phyloP scores from a whole-genome alignment of 2,888 invertebrate genomes.

The Stratiomys singularior region DNA sequence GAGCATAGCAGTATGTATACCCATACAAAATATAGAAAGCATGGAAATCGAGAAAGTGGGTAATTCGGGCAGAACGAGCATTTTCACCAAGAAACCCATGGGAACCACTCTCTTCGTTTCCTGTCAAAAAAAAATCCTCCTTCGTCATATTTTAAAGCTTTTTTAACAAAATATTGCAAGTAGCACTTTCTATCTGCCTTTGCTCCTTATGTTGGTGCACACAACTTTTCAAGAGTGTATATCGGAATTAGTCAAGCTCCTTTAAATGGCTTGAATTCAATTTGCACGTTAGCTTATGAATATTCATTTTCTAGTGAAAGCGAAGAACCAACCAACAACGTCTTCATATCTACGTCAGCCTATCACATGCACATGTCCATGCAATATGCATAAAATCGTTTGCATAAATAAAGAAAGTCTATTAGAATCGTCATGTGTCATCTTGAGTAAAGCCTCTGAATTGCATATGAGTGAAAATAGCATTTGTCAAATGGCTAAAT shows the following conservation, averaged over 20 bases:
- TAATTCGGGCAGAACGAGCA: too few relatives aligned
- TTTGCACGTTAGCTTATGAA: slow-evolving; percentile 22
- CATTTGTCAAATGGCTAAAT: slow-evolving; percentile 16
- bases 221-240: neutral
- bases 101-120: too few relatives aligned
- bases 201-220: too few relatives aligned
- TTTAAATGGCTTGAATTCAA: slow-evolving; percentile 18
- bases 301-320: slow-evolving; percentile 31
- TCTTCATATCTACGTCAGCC: neutral
- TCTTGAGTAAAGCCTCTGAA: neutral
- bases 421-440: neutral
- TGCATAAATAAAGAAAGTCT: neutral
- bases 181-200: neutral
- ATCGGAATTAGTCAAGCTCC: neutral
- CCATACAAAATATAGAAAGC: too few relatives aligned
- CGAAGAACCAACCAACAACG: neutral
- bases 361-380: neutral
- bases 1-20: too few relatives aligned
- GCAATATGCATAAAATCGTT: neutral
- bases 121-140: too few relatives aligned
- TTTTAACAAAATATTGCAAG: too few relatives aligned
- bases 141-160: too few relatives aligned
- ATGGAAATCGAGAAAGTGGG: too few relatives aligned
- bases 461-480: slow-evolving; percentile 9
- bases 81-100: too few relatives aligned